Conservation (phyloP, 2,113 vertebrate species). For the Telmatochromis brachygnathus region DNA sequence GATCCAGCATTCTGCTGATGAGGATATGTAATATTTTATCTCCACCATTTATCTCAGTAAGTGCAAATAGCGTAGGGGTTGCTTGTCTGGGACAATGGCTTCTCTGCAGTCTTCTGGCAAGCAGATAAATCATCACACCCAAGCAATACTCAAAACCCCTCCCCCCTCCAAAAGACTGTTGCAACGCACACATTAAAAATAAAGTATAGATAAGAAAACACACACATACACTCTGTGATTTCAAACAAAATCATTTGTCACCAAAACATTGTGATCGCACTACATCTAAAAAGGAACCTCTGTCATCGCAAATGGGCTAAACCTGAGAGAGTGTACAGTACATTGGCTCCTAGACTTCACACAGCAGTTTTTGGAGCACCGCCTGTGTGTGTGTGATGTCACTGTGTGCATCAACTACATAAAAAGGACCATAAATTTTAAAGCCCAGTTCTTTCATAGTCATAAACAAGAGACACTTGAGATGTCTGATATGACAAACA, state of each 20-base stretch:
- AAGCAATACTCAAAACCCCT: not conserved
- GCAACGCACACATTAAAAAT: not conserved
- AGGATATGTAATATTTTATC: not conserved
- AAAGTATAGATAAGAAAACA: not conserved
- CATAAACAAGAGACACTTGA: constrained; percentile 13
- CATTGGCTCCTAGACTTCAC: constrained; percentile 12
- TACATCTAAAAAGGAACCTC: not conserved
- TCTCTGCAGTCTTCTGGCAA: not conserved
- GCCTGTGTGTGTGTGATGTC: not conserved
- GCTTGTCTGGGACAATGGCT: not conserved
- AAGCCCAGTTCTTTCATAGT: not conserved
- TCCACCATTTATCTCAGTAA: not conserved
- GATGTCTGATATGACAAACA: not conserved
- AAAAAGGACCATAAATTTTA: not conserved
- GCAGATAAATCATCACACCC: not conserved
- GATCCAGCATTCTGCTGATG: not conserved
- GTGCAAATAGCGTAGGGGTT: not conserved
- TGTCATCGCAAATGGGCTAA: constrained; percentile 20
- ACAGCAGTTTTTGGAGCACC: not conserved
- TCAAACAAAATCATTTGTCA: not conserved
- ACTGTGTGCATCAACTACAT: not conserved
- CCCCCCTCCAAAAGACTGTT: rapidly evolving
- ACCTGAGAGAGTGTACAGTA: constrained; percentile 47
- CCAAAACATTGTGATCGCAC: not conserved
- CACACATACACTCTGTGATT: not conserved